Evolutionary conservation across 2,888 invertebrate species (phyloP).

Genomic region (Phyllotreta cruciferae): DNA sequence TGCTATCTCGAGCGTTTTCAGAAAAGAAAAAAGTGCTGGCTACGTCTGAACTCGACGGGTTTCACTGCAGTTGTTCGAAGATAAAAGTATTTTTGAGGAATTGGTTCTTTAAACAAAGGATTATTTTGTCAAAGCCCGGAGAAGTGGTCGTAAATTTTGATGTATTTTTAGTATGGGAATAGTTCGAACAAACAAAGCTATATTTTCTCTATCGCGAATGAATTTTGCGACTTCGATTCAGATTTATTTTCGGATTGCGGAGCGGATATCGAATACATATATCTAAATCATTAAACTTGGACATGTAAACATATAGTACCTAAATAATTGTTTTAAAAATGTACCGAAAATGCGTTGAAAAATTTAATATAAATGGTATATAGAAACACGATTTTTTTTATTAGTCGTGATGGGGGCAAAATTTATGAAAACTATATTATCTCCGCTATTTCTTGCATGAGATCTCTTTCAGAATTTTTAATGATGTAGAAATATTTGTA

Average conservation of each 20-base stretch:
- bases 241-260: too few relatives aligned
- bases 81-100: conserved; percentile 33
- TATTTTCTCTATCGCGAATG: conserved; percentile 6
- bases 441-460: too few relatives aligned
- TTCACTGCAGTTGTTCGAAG: conserved; percentile 32
- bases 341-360: too few relatives aligned
- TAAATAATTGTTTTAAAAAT: too few relatives aligned
- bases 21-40: conserved; percentile 38
- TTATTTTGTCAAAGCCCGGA: conserved; percentile 30
- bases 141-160: conserved; percentile 31
- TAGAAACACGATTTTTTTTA: too few relatives aligned
- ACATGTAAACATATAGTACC: too few relatives aligned
- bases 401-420: too few relatives aligned
- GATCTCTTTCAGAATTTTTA: too few relatives aligned
- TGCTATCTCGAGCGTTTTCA: conserved; percentile 53
- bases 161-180: conserved; percentile 31
- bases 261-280: background rate
- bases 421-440: too few relatives aligned
- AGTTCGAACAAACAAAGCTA: conserved; percentile 19
- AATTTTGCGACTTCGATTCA: too few relatives aligned
- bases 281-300: background rate
- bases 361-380: too few relatives aligned
- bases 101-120: conserved; percentile 32
- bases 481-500: too few relatives aligned
- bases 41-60: conserved; percentile 31